Evolutionary conservation across 2,888 invertebrate genomes (phyloP), one percentile per base, ranked within the genome.

Genomic region (Tiphia femorata): DNA sequence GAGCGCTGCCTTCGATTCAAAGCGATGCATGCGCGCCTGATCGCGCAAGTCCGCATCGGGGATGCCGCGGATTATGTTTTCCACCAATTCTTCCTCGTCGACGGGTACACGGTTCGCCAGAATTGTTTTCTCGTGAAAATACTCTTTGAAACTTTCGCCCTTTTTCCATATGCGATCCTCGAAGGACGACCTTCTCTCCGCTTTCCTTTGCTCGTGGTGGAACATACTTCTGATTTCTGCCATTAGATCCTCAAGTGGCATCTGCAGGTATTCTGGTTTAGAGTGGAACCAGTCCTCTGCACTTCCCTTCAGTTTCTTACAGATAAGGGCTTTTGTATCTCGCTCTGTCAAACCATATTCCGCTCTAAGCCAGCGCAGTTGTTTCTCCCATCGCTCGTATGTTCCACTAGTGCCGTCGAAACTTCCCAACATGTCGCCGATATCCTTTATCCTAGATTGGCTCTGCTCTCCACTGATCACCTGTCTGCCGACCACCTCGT

Each of bases 221-320:
- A 58, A 62, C 57, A 58, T 54, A 2, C 19, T 8, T 33, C 27
- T 49, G 44, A 50, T 47, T 29, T 35, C 40, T 1, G 3, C 19
- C 7, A 62, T 17, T 7, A 62, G 16, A 8, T 58, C 35, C 1
- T 37, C 43, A 2, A 21, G 12, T 10, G 38, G 5, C 20, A 53
- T 46, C 20, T 20, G 25, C 2, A 58, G 21, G 21, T 54, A 37
- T 12, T 58, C 62, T 10, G 58, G 17, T 47, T 43, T 48, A 1
- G 62, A 57, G 23, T 48, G 58, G 33, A 62, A 54, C 62, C 58
- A 54, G 7, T 53, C 33, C 1, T 29, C 3, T 16, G 62, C 62
- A 8, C 19, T 35, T 10, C 50, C 57, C 20, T 38, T 53, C 3
- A 61, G 12, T 8, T 46, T 40, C n/a, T 29, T 20, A 1, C 40